Evolutionary conservation across 2,888 invertebrate species (phyloP), one percentile per base, ranked within the genome.

Genomic region (Hydropsyche betteni): DNA sequence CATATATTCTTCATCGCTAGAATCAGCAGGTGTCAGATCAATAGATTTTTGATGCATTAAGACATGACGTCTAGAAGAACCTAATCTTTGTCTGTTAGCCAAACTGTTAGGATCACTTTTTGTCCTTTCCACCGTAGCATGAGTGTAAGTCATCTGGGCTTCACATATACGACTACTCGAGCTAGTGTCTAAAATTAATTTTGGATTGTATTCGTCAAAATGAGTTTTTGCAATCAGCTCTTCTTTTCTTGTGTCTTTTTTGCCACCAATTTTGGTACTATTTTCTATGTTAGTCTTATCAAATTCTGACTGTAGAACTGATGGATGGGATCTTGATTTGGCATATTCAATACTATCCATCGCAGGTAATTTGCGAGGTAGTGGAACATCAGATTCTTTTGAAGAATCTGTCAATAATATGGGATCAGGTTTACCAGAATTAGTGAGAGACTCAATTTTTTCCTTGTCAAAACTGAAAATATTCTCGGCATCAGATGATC

Each of bases 11-110:
- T 94, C 94, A 81, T 94, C 94, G 77, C 94, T 94, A 0, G 94
- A 94, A 84, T 94, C 94, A 0, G 94, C 94, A 4, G 94, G 94
- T 0, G 94, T 94, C 38, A 94, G 84, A 82, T 94, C 94, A 76
- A 94, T 94, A 0, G 94, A 94, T 82, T 94, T 94, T 81, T 94
- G 94, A 84, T 94, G 94, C 91, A 93, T 94, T 34, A 94, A 83
- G 38, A 94, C 90, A 84, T 94, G 91, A 16, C 94, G 88, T n/a
- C 94, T 89, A 3, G 91, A 91, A 4, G 92, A 92, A 76, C 91
- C 92, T 74, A 93, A 86, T 14, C 93, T 88, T 77, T 92, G 91
- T 75, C 94, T 88, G 80, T 91, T 91, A 0, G 94, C 92, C 72
- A 92, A 86, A 50, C 92, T 92, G 83, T 94, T 94, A 0, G 95